Conservation (phyloP, 2,113 vertebrate genomes). For the Mastomys coucha region DNA sequence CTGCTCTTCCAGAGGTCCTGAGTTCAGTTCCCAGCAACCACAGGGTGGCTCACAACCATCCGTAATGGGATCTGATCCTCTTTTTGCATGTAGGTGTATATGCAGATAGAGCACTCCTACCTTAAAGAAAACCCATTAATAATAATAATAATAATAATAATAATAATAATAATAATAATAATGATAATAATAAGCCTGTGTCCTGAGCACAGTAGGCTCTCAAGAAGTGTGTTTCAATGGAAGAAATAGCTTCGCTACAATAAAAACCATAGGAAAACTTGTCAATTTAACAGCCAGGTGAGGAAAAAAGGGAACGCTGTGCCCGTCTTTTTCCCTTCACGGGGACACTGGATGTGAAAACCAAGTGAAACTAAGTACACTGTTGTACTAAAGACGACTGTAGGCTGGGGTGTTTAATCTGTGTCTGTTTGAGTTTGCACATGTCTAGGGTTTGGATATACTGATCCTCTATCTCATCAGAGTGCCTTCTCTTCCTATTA, state of each 20-base stretch:
- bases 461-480: background rate
- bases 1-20: no score
- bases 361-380: conserved; percentile 45
- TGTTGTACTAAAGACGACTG: conserved; percentile 31
- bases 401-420: conserved; percentile 44
- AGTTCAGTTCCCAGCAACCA: no score
- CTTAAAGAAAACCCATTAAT: no score
- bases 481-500: conserved; percentile 19
- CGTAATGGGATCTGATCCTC: no score
- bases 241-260: background rate
- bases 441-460: conserved; percentile 45
- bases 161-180: background rate
- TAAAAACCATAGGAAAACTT: background rate
- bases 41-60: no score
- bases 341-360: conserved; percentile 22
- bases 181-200: background rate
- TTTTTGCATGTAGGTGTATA: no score
- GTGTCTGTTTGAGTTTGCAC: conserved; percentile 47
- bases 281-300: conserved; percentile 1
- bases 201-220: conserved; percentile 32
- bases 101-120: no score
- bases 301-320: background rate
- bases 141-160: background rate
- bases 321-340: background rate
- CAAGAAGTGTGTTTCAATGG: conserved; percentile 37